Evolutionary conservation across 2,113 vertebrate species (phyloP).

Genomic region (Diadophis punctatus): DNA sequence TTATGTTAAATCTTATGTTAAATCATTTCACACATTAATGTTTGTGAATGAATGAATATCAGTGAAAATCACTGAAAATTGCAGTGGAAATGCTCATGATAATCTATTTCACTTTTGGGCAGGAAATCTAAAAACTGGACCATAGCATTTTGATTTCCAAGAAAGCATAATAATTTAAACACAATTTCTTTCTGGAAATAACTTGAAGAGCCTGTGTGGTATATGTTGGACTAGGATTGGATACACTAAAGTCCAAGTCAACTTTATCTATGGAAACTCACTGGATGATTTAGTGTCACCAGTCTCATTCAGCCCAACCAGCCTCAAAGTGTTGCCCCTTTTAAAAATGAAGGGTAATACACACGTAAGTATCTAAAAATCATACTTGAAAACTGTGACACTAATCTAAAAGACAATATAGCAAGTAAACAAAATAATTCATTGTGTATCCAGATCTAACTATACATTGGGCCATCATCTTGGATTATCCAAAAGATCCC

Average conservation of each 20-base stretch:
- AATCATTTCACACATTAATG: neutral
- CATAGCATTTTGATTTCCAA: neutral
- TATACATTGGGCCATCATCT: neutral
- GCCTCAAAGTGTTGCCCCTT: neutral
- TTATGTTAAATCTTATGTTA: no score
- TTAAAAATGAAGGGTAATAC: neutral
- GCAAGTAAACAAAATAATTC: neutral
- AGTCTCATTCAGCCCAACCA: neutral
- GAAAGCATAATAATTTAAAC: neutral
- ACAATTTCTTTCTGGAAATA: neutral
- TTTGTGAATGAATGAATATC: neutral
- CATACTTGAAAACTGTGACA: neutral
- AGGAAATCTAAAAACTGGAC: neutral
- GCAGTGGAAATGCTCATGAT: neutral
- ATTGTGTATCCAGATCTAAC: neutral
- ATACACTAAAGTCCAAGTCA: neutral
- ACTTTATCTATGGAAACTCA: neutral
- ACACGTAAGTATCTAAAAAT: neutral
- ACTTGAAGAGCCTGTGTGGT: neutral
- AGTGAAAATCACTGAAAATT: neutral
- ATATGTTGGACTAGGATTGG: neutral
- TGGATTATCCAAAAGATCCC: neutral
- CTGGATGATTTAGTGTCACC: neutral
- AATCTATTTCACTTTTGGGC: neutral
- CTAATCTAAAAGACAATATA: neutral